phyloP scores from a whole-genome alignment of 2,888 invertebrate species.

The Muschampia plurimacula region DNA sequence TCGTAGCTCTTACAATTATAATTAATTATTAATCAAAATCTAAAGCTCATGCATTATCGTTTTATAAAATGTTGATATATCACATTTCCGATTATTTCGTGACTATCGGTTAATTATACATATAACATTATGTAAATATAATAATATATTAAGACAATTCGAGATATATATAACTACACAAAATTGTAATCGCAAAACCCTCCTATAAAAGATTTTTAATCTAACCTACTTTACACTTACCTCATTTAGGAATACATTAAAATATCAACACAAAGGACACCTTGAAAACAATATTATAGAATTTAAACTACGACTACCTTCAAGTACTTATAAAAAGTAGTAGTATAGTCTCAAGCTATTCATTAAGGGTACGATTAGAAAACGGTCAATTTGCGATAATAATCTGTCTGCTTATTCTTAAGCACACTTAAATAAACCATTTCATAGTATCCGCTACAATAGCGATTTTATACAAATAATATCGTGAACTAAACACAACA shows the following conservation, averaged over 20 bases:
- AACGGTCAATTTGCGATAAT: background rate
- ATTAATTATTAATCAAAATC: conserved; percentile 35
- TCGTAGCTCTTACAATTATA: background rate
- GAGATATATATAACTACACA: conserved; percentile 59
- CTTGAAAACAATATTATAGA: conserved; percentile 50
- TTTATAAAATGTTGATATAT: conserved; percentile 53
- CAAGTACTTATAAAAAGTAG: background rate
- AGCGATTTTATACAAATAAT: no score
- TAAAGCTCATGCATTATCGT: conserved; percentile 40
- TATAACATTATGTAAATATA: conserved; percentile 47
- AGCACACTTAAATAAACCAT: no score
- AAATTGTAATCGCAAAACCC: conserved; percentile 49
- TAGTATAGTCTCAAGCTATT: background rate
- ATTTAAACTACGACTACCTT: conserved; percentile 3
- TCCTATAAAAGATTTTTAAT: conserved; percentile 53
- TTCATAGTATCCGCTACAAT: no score
- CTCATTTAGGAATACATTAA: conserved; percentile 71
- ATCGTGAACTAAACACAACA: background rate
- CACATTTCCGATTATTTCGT: conserved; percentile 60
- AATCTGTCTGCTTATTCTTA: background rate
- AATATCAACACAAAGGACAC: conserved; percentile 63
- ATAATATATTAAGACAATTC: conserved; percentile 53
- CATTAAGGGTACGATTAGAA: background rate
- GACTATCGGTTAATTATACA: conserved; percentile 53
- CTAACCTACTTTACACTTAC: conserved; percentile 75